Percentiles rank a stretch among this genome's conserved stretches.
phyloP scores from a whole-genome alignment of 2,113 vertebrate genomes.

The Cavia aperea region DNA sequence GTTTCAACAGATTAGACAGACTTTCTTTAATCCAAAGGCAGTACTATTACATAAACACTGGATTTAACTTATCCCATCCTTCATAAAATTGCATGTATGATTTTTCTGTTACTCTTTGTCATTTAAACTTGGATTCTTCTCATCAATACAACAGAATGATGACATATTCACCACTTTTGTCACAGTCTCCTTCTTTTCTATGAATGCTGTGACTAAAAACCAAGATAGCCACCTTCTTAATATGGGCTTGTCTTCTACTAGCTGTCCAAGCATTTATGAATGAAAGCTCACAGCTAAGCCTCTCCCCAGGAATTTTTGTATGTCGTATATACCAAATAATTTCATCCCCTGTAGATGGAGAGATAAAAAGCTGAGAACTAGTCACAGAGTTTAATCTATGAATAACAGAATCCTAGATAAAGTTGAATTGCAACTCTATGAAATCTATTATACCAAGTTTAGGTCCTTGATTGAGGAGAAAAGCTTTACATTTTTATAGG shows the following conservation, averaged over 20 bases:
- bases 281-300: neutral
- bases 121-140: neutral
- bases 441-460: neutral
- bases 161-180: neutral
- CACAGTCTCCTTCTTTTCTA: neutral
- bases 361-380: neutral
- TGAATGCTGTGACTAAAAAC: neutral
- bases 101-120: neutral
- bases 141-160: neutral
- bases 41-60: neutral
- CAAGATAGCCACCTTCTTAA: neutral
- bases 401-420: neutral
- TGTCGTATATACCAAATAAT: slow-evolving; percentile 11
- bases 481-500: neutral
- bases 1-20: neutral
- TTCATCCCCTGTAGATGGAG: neutral
- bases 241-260: neutral
- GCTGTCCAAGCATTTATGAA: neutral
- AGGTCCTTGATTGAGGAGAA: neutral
- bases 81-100: neutral
- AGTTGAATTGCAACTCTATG: neutral
- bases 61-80: neutral
- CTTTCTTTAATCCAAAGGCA: neutral
- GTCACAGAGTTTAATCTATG: neutral
- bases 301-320: neutral